Percentiles rank a stretch among this genome's conserved stretches.
These are phyloP conservation scores for Aspiorhynchus laticeps DNA, from an alignment of 2,113 vertebrate genomes.

Conservation along the genomic window DNA sequence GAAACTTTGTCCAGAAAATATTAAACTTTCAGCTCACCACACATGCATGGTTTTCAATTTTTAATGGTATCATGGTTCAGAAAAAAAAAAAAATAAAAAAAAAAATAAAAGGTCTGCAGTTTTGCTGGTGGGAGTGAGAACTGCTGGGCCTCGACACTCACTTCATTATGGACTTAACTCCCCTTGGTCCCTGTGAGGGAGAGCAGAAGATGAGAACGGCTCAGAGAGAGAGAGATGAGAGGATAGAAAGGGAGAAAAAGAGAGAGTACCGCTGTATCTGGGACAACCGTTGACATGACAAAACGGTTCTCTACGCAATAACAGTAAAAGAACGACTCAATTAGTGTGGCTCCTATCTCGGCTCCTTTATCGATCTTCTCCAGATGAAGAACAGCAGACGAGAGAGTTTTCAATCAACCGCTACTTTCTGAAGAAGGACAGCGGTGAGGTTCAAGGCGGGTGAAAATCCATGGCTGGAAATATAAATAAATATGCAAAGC, in stretches of 20 bases:
- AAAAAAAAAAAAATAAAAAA: neutral
- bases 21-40: constrained; percentile 30
- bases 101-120: constrained; percentile 13
- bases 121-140: constrained; percentile 19
- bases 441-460: constrained; percentile 52
- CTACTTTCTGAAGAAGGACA: constrained; percentile 48
- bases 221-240: constrained; percentile 20
- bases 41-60: constrained; percentile 36
- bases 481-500: constrained; percentile 56
- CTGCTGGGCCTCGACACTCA: constrained; percentile 12
- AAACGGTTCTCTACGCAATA: constrained; percentile 75
- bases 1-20: constrained; percentile 17
- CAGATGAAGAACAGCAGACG: constrained; percentile 76
- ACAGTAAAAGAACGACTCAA: constrained; percentile 75
- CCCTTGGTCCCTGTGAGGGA: constrained; percentile 9
- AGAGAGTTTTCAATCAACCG: constrained; percentile 76
- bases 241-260: constrained; percentile 1
- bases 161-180: constrained; percentile 44
- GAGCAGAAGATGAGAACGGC: neutral
- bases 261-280: constrained; percentile 50
- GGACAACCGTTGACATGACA: constrained; percentile 73
- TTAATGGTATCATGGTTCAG: constrained; percentile 21
- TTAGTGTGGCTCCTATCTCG: constrained; percentile 75
- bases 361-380: constrained; percentile 77
- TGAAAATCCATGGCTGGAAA: constrained; percentile 59